These are phyloP conservation scores for Drepana arcuata DNA, from an alignment of 1,140 invertebrate genomes.

Conservation along the genomic window DNA sequence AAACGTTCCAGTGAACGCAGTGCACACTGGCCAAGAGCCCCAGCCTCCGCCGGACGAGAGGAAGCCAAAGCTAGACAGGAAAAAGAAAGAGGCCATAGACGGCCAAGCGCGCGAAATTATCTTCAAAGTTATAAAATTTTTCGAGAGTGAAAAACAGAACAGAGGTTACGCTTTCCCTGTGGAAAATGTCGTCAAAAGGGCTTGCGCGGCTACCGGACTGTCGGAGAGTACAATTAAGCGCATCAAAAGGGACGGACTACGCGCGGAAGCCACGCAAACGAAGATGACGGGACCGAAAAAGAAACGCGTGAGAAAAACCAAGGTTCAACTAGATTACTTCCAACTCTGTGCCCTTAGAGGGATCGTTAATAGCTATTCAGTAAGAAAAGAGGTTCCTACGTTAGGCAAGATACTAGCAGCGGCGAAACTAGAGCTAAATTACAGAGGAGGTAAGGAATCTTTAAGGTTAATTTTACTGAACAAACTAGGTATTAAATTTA, in stretches of 20 bases:
- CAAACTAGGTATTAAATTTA: constrained; percentile 63
- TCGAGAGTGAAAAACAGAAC: constrained; percentile 62
- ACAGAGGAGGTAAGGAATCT: constrained; percentile 55
- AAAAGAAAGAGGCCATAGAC: constrained; percentile 60
- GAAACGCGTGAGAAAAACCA: constrained; percentile 53
- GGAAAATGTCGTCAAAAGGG: constrained; percentile 58
- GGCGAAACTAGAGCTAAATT: constrained; percentile 54
- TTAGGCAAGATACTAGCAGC: constrained; percentile 55
- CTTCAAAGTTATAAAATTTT: constrained; percentile 62
- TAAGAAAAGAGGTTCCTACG: constrained; percentile 56
- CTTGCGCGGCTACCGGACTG: constrained; percentile 53
- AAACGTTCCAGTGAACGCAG: constrained; percentile 14
- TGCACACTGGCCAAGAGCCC: too few relatives aligned
- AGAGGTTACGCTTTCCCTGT: constrained; percentile 59
- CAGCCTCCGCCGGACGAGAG: constrained; percentile 17
- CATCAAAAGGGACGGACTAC: constrained; percentile 54
- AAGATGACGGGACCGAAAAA: constrained; percentile 62
- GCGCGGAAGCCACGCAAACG: constrained; percentile 55
- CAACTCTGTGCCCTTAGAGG: constrained; percentile 52
- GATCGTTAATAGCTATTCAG: constrained; percentile 52
- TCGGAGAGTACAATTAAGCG: constrained; percentile 62
- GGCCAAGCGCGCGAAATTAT: constrained; percentile 59
- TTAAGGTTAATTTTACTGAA: constrained; percentile 56
- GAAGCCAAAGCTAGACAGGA: constrained; percentile 42
- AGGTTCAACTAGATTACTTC: constrained; percentile 61